Base-by-base conservation (phyloP, 2,113 vertebrate species). In the Puffinus mauretanicus region DNA sequence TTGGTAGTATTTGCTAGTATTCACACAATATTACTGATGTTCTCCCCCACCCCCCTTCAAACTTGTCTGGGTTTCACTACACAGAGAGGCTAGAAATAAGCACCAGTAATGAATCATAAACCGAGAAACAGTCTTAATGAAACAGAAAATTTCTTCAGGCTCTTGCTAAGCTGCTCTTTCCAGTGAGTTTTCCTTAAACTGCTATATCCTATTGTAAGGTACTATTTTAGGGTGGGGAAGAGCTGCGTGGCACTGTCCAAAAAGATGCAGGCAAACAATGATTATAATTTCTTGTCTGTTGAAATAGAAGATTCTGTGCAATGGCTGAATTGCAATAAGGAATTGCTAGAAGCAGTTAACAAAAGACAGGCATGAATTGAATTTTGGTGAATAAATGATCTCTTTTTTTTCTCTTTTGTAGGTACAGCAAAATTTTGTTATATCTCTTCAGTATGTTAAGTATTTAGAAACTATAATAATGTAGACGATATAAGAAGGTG, bases 11-110 rank as follows among this genome's bases (percentile, higher is more conserved):
- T 60, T 54, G 80, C 10, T 44, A 44, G 17, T 16, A 49, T 6
- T 58, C 52, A n/a, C 19, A 25, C 5, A 38, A 2, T 11, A 6
- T 17, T 88, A 0, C 15, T 67, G 29, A 26, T 16, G n/a, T 38
- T n/a, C 40, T 17, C 15, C 6, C 1, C 4, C 10, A 10, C 0
- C 15, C 13, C 29, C 10, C 10, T 36, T 44, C 29, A 46, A 51
- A 34, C 3, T 6, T 62, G 21, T 51, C 82, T 60, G n/a, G 17
- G 26, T 64, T 86, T 58, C 38, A 42, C 26, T 42, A 2, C 25
- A 32, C 25, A 46, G 55, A 36, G 9, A 7, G 16, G 6, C 14
- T 47, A 49, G 26, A 80, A 92, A 36, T 5, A 65, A 70, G 11
- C 21, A 40, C 7, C 22, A 44, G 16, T 32, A 46, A 36, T 21